Evolutionary conservation across 37 sponge, comb jelly and placozoan species (phyloP).

Genomic region (Cladorhizidae sp.): DNA sequence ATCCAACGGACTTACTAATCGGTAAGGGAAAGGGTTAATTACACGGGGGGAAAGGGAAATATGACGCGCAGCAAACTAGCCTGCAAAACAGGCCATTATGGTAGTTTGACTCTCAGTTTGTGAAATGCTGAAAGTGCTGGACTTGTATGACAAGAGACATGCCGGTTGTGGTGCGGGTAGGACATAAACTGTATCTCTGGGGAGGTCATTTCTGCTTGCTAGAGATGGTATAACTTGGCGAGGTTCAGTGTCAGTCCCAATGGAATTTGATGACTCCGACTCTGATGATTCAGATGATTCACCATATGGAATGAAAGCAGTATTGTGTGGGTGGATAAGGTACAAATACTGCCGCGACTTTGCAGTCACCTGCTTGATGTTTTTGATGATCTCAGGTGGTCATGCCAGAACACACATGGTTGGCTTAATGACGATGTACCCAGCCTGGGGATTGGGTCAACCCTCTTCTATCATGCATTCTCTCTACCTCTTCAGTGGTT

Average conservation of each 20-base stretch:
- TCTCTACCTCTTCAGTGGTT: constrained; percentile 62
- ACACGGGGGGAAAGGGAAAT: too few relatives aligned
- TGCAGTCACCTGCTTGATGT: constrained; percentile 52
- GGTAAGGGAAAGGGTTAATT: too few relatives aligned
- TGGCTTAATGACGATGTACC: constrained; percentile 53
- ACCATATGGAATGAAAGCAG: not conserved
- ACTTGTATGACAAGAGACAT: constrained; percentile 32
- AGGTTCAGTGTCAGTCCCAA: not conserved
- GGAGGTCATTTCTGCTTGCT: constrained; percentile 37
- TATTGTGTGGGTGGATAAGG: not conserved
- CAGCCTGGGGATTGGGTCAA: constrained; percentile 40
- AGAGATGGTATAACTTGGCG: not conserved
- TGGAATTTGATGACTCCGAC: not conserved
- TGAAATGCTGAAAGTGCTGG: not conserved
- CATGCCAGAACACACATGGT: constrained; percentile 2
- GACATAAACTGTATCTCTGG: constrained; percentile 58
- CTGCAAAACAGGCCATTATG: too few relatives aligned
- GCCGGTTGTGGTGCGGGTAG: constrained; percentile 56
- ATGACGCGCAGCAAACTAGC: too few relatives aligned
- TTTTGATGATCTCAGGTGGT: constrained; percentile 12
- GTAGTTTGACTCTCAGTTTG: too few relatives aligned
- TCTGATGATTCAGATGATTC: constrained; percentile 6
- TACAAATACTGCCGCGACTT: constrained; percentile 11
- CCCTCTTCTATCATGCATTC: constrained; percentile 3
- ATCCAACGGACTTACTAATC: too few relatives aligned